These are phyloP conservation scores for Lepidocolaptes lacrymiger DNA, from an alignment of 2,797 vertebrate genomes.

Conservation along the genomic window DNA sequence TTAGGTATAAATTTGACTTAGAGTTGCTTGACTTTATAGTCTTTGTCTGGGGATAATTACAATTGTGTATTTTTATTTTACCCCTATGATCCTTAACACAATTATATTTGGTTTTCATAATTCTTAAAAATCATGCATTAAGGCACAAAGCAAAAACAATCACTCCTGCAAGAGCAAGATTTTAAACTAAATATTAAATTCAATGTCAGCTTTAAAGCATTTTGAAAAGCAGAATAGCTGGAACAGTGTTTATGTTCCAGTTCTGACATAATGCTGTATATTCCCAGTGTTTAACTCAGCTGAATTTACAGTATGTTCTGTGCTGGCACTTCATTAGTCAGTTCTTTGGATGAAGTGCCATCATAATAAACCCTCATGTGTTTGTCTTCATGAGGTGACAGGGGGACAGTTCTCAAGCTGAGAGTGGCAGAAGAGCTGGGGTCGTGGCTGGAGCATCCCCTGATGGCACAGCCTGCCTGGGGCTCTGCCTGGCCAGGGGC, in stretches of 20 bases:
- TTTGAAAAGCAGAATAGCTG: not conserved
- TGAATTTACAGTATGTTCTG: not conserved
- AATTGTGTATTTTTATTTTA: not conserved
- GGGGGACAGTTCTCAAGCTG: not conserved
- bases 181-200: not conserved
- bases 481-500: not conserved
- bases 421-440: not conserved
- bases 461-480: not conserved
- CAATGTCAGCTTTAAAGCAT: not conserved
- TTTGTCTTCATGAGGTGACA: not conserved
- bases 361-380: not conserved
- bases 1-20: not conserved
- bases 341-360: not conserved
- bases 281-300: not conserved
- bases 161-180: not conserved
- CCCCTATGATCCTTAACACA: not conserved
- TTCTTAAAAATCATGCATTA: not conserved
- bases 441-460: not conserved
- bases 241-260: not conserved
- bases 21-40: not conserved
- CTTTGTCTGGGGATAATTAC: conserved; percentile 19
- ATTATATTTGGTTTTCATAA: not conserved
- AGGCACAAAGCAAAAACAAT: not conserved
- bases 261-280: not conserved
- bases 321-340: not conserved